Base-by-base conservation (phyloP, 2,888 invertebrate genomes). In the Hesperia comma region DNA sequence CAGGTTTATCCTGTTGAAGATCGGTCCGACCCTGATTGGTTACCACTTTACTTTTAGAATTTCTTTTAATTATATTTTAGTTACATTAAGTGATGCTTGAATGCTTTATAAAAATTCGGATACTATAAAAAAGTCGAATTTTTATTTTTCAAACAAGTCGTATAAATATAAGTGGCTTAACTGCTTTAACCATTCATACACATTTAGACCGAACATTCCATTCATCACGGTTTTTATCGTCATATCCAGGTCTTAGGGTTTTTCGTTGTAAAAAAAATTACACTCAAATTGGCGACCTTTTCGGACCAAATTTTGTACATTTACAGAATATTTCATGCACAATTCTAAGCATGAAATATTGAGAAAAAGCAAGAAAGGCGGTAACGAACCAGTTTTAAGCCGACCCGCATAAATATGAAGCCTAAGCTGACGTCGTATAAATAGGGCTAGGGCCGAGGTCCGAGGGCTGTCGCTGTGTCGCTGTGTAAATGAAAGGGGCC, bases 401-500 rank as follows among this genome's bases (percentile, higher is more conserved):
- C 70, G 69, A 68, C 68, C 71, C 68, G 68, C 72, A 72, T 73
- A 74, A 72, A 73, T 73, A 74, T 71, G 69, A 69, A 62, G 67
- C 63, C 69, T 71, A 71, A 75, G 75, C 72, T 61, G 71, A 73
- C 74, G 68, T 69, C 66, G 69, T 69, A 75, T 71, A 71, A 74
- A 72, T 73, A 71, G 67, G 53, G 51, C 26, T 32, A 32, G 68
- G 56, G 58, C 69, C 43, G 58, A 71, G 71, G 73, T 69, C 74
- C n/a, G n/a, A n/a, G n/a, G n/a, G n/a, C n/a, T n/a, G n/a, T n/a
- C n/a, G n/a, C n/a, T n/a, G n/a, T 72, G 74, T 71, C 71, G 67
- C 64, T 63, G 62, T 69, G 70, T 68, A 69, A 73, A 71, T 67
- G 70, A 70, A 68, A 68, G 62, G 69, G 54, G 49, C 58, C 51